phyloP scores from a whole-genome alignment of 1,140 invertebrate genomes.

The Ceratosolen fusciceps region DNA sequence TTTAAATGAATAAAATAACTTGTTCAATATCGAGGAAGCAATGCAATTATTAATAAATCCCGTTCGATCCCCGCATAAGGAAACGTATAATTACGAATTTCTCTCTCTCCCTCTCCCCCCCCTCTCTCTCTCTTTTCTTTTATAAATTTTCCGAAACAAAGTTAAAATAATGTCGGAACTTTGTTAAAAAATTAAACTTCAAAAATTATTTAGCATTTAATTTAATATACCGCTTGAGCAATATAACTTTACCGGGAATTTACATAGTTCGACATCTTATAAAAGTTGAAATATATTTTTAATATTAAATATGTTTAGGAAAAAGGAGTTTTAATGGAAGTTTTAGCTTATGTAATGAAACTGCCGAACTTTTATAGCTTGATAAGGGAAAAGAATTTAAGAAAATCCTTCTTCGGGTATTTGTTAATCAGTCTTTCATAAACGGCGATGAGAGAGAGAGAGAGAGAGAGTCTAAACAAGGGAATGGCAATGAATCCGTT shows the following conservation, averaged over 20 bases:
- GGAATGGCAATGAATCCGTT: too few relatives aligned
- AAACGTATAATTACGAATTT: too few relatives aligned
- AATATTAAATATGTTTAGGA: neutral
- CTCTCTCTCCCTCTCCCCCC: too few relatives aligned
- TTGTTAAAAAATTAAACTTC: slow-evolving; percentile 4
- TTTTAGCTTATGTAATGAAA: neutral
- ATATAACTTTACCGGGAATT: neutral
- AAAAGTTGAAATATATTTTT: neutral
- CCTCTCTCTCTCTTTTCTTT: too few relatives aligned
- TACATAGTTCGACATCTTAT: neutral
- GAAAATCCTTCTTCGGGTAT: neutral
- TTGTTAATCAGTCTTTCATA: too few relatives aligned
- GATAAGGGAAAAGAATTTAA: neutral
- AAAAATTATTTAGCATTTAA: neutral
- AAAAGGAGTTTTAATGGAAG: slow-evolving; percentile 1
- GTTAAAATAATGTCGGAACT: neutral
- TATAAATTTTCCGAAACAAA: too few relatives aligned
- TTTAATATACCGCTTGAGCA: neutral
- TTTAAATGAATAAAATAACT: too few relatives aligned
- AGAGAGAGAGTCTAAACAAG: too few relatives aligned
- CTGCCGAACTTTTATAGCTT: slow-evolving; percentile 1
- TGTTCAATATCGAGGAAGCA: too few relatives aligned
- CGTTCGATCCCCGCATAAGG: too few relatives aligned
- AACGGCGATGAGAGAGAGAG: too few relatives aligned
- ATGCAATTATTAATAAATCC: too few relatives aligned